These are phyloP conservation scores for Papilio polyxenes DNA, from an alignment of 1,140 invertebrate species.

Conservation along the genomic window DNA sequence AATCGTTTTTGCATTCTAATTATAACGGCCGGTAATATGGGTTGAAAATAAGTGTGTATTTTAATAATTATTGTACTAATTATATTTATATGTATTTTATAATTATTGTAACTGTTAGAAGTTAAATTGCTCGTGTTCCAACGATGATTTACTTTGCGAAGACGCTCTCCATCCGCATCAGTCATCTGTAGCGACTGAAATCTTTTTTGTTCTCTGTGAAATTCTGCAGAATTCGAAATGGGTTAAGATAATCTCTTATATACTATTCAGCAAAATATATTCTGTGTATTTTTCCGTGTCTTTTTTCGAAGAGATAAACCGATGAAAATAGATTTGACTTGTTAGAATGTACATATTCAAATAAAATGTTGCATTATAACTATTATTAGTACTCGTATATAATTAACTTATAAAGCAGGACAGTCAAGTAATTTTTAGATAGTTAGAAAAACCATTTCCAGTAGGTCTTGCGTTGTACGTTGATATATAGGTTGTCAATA, in stretches of 20 bases:
- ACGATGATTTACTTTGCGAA: conserved; percentile 1
- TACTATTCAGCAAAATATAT: conserved; percentile 14
- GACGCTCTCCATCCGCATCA: conserved; percentile 11
- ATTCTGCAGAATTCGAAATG: conserved; percentile 32
- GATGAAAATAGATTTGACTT: neutral
- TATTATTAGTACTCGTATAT: neutral
- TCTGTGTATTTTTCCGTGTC: conserved; percentile 15
- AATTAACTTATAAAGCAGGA: no score
- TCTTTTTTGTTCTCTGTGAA: conserved; percentile 22
- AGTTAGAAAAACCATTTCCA: neutral
- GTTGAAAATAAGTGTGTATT: no score
- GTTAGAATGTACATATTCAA: neutral
- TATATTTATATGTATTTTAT: no score
- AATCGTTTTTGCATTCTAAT: no score
- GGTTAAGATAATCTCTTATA: conserved; percentile 33
- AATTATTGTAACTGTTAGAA: no score
- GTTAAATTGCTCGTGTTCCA: neutral
- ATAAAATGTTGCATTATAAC: neutral
- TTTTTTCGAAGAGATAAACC: conserved; percentile 1
- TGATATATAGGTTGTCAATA: neutral
- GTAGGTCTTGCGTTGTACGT: neutral
- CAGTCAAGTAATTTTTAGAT: neutral
- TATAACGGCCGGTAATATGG: no score
- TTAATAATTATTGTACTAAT: no score
- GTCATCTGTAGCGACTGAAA: conserved; percentile 22